Base-by-base conservation (phyloP, 1,140 invertebrate genomes). In the Metaphire vulgaris region DNA sequence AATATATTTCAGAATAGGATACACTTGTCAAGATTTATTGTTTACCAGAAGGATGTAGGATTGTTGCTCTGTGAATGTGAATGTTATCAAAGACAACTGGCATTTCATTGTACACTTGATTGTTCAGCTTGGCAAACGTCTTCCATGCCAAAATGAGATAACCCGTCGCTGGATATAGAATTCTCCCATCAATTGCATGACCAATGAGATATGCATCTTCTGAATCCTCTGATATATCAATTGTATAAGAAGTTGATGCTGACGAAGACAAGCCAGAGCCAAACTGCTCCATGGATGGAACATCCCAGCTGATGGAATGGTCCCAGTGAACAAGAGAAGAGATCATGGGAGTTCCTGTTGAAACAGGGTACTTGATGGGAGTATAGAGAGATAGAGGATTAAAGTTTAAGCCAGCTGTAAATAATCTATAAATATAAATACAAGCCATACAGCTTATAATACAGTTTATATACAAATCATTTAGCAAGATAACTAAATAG, bases 111-210 rank as follows among this genome's bases (percentile, higher is more conserved):
- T 88, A 91, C 75, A 92, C 91, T 33, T 89, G 88, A 21, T 91
- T 91, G 73, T 90, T 88, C 72, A 95, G 85, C 85, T 95, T 96
- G 0, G 95, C 95, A 76, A 96, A 90, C 0, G 94, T 92, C 85
- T 92, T 92, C 97, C 97, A 98, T 0, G 92, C 95, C 0, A 98
- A 85, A 0, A 92, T 90, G 86, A 99, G 88, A 82, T 98, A 98
- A 15, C 95, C 96, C 66, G 96, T 98, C 68, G 95, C 96, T 15
- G 97, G 97, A 87, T 94, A 98, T 1, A 99, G 86, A 33, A 97
- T 89, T 82, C 96, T 89, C 15, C 96, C 96, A 87, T 99, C 96
- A 81, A 99, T 97, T n/a, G 89, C 89, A 84, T 99, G 96, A 28
- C 95, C 96, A 34, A 89, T 84, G 94, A 87, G 86, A 75, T 91